Percentiles rank a stretch among this genome's conserved stretches.
These are phyloP conservation scores for Drosophila repletoides DNA, from an alignment of 1,140 invertebrate species.

Conservation along the genomic window DNA sequence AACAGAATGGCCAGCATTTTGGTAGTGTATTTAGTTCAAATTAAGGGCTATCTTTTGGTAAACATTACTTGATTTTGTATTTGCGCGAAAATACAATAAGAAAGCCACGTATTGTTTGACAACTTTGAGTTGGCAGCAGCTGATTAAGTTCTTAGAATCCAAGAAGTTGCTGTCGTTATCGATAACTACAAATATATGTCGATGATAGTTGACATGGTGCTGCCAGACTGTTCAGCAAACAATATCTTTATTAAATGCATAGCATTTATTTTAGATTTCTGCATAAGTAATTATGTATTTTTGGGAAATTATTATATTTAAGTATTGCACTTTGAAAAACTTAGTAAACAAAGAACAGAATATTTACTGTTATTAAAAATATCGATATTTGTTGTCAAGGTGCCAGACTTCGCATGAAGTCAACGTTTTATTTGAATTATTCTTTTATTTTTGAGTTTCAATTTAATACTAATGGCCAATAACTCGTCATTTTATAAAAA, in stretches of 20 bases:
- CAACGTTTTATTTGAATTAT: neutral
- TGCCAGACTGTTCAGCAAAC: conserved; percentile 9
- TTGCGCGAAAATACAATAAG: conserved; percentile 37
- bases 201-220: neutral
- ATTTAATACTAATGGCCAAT: neutral
- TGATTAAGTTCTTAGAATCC: conserved; percentile 21
- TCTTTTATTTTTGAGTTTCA: neutral
- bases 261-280: no score
- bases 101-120: conserved; percentile 58
- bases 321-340: no score
- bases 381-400: no score
- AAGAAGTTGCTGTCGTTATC: conserved; percentile 12
- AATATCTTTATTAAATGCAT: neutral
- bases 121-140: conserved; percentile 30
- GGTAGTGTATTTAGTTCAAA: neutral
- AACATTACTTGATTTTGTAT: conserved; percentile 55
- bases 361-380: no score
- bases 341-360: no score
- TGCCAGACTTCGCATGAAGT: no score
- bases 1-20: conserved; percentile 49
- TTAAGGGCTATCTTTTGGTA: conserved; percentile 37
- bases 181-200: conserved; percentile 1
- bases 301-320: no score
- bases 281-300: no score
- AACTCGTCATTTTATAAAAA: neutral